Percentiles rank a stretch among this genome's conserved stretches.
Evolutionary conservation across 2,888 invertebrate species (phyloP).

Genomic region (Rhamphomyia laevipes): DNA sequence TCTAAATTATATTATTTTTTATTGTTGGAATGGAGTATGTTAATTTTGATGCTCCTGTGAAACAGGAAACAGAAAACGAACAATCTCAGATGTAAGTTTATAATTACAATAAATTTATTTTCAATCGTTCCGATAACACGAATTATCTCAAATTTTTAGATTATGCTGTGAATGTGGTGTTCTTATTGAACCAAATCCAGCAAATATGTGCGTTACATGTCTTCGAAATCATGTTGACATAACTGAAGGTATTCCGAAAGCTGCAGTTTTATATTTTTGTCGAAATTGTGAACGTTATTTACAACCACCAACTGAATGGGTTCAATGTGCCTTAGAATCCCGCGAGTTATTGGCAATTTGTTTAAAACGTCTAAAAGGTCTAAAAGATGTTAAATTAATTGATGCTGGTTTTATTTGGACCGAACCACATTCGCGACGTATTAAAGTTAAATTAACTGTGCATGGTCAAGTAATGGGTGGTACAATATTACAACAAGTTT

Average conservation of each 20-base stretch:
- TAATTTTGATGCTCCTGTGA: slow-evolving; percentile 1
- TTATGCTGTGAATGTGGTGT: slow-evolving; percentile 92
- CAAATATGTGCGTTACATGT: slow-evolving; percentile 96
- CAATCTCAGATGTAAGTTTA: slow-evolving; percentile 6
- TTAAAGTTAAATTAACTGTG: slow-evolving; percentile 90
- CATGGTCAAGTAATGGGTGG: slow-evolving; percentile 91
- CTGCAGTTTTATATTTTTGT: slow-evolving; percentile 81
- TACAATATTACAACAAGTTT: slow-evolving; percentile 85
- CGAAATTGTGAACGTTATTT: slow-evolving; percentile 88
- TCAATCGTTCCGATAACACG: too few relatives aligned
- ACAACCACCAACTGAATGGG: slow-evolving; percentile 85
- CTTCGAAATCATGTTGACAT: slow-evolving; percentile 86
- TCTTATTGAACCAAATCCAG: slow-evolving; percentile 85
- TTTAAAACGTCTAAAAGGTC: slow-evolving; percentile 80
- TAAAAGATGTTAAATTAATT: slow-evolving; percentile 78
- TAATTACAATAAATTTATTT: too few relatives aligned
- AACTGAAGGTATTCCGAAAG: slow-evolving; percentile 91
- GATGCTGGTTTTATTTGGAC: slow-evolving; percentile 99
- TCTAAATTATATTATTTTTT: too few relatives aligned
- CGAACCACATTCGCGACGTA: slow-evolving; percentile 94
- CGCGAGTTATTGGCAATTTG: slow-evolving; percentile 82
- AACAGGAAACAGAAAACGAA: neutral
- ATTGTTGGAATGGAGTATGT: slow-evolving; percentile 9
- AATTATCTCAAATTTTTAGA: slow-evolving; percentile 34
- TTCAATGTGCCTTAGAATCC: slow-evolving; percentile 76